These are phyloP conservation scores for Odontothrips loti DNA, from an alignment of 2,888 invertebrate species.

Conservation along the genomic window DNA sequence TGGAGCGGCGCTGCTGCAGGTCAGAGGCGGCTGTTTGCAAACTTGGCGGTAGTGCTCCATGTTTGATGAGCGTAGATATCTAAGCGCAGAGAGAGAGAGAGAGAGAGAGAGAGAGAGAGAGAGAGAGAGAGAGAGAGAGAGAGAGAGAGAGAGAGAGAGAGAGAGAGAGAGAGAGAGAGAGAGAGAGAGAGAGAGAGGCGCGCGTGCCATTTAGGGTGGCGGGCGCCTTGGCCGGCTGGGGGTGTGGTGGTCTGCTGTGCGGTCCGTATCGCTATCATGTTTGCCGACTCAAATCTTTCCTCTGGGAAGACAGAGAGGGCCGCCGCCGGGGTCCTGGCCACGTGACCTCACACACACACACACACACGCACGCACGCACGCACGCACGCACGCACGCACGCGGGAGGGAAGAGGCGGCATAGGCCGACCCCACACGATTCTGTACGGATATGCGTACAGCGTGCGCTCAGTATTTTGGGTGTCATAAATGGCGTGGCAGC, in stretches of 20 bases:
- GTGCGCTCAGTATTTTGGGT: too few species aligned
- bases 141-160: too few species aligned
- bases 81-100: neutral
- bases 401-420: too few species aligned
- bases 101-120: neutral
- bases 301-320: neutral
- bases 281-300: conserved; percentile 8
- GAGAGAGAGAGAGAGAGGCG: neutral
- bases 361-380: neutral
- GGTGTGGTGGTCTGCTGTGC: neutral
- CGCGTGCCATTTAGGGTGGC: neutral
- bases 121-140: too few species aligned
- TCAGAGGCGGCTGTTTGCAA: too few species aligned
- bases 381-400: neutral
- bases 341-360: neutral
- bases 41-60: too few species aligned
- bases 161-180: neutral
- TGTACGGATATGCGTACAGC: too few species aligned
- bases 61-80: neutral
- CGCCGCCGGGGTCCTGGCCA: neutral
- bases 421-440: too few species aligned
- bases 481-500: neutral
- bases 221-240: neutral
- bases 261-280: neutral
- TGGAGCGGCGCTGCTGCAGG: too few species aligned